Percentiles rank a stretch among this genome's conserved stretches.
Conservation (phyloP, 2,888 invertebrate species). For the Bugulina stolonifera region DNA sequence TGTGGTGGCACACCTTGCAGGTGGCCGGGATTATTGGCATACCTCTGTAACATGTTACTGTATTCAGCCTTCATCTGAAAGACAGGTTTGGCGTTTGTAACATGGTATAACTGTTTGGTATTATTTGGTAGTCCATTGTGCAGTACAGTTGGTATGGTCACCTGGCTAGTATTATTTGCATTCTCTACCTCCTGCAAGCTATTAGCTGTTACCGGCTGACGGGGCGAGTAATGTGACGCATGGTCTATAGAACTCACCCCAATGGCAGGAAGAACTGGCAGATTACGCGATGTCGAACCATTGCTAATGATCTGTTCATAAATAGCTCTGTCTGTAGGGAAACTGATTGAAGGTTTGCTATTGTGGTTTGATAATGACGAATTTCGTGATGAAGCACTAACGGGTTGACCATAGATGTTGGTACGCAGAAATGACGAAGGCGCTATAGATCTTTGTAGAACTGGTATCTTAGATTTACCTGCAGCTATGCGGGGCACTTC, state of each 20-base stretch:
- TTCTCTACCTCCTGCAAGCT: no score
- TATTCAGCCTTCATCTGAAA: slow-evolving; percentile 26
- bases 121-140: background rate
- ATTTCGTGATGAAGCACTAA: background rate
- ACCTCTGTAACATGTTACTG: slow-evolving; percentile 16
- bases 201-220: background rate
- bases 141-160: background rate
- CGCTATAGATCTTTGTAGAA: background rate
- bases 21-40: background rate
- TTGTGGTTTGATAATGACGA: background rate
- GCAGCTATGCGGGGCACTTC: background rate
- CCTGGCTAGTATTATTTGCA: background rate
- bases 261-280: slow-evolving; percentile 8
- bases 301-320: background rate
- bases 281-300: background rate
- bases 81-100: slow-evolving; percentile 17
- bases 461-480: background rate
- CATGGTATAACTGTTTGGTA: slow-evolving; percentile 5
- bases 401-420: slow-evolving; percentile 5
- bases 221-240: background rate
- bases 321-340: slow-evolving; percentile 12
- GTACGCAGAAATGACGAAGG: slow-evolving; percentile 1
- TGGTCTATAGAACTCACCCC: background rate
- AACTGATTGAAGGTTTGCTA: background rate
- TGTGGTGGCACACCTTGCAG: background rate